Base-by-base conservation (phyloP, 2,888 invertebrate genomes). In the Acanthoscelides obtectus region DNA sequence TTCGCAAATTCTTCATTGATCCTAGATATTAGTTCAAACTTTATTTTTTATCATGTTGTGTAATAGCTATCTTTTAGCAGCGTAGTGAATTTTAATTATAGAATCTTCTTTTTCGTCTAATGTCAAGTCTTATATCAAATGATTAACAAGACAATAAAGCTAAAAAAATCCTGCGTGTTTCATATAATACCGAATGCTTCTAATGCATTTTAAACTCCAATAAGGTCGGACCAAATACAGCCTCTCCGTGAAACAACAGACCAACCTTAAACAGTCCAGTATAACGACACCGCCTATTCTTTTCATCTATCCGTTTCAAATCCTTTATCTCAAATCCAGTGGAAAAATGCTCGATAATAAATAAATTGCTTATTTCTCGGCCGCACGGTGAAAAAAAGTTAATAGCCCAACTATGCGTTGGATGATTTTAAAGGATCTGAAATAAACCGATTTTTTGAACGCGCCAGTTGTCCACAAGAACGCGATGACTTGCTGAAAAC, bases 331-430 rank as follows among this genome's bases (percentile, higher is more conserved):
- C 71, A 72, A 66, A 74, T 71, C 25, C 72, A 68, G 66, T 68
- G 74, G 72, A 72, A 74, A 74, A 72, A 72, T 71, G 69, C n/a
- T 64, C 66, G 68, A 71, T 69, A 71, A 73, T 67, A 25, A 72
- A 69, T 71, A n/a, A 45, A 25, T 64, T 66, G 20, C 69, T 72
- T 69, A 67, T 70, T 70, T 69, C 69, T 68, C 20, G 67, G n/a
- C 21, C 12, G 22, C 64, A 22, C 4, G 21, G 64, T 22, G 45
- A 22, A 69, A 64, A 76, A 76, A 77, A 77, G 75, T 77, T 78
- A 78, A 78, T 77, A 76, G 77, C 77, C 75, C 77, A 77, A 78
- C 76, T 76, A 78, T 77, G 75, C 77, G 74, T 76, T 77, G 72
- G 74, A 77, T 76, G 75, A 74, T 76, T 78, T 77, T 77, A 70